A percentile compares a stretch with the other conserved stretches of the same genome.
Conservation (phyloP, 2,888 invertebrate genomes). For the Gymnosoma rotundatum region DNA sequence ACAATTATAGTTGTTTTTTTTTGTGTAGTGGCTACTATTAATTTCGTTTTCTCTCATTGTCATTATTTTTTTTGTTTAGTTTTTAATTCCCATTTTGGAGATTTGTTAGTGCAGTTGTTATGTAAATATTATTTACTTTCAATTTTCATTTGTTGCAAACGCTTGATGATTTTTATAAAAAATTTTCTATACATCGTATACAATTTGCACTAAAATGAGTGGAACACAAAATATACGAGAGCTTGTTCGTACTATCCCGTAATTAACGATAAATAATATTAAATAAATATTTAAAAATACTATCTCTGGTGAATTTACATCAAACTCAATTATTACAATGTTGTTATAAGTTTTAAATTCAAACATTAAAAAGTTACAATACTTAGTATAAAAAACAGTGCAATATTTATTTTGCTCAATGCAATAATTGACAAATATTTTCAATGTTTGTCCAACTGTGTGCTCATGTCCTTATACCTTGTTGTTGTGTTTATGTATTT, state of each 20-base stretch:
- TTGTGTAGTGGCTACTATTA: conserved; percentile 45
- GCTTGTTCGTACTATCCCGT: conserved; percentile 13
- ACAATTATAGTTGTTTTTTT: conserved; percentile 42
- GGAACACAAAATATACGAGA: not conserved
- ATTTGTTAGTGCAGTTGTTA: conserved; percentile 9
- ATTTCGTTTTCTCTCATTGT: conserved; percentile 35
- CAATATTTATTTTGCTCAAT: no score
- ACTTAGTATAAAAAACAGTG: no score
- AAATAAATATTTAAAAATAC: conserved; percentile 26
- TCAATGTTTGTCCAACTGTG: no score
- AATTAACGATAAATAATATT: no score
- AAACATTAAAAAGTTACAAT: not conserved
- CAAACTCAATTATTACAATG: conserved; percentile 16
- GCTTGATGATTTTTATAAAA: conserved; percentile 51
- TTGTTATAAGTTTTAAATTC: conserved; percentile 63
- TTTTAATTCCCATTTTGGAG: conserved; percentile 30
- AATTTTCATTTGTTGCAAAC: not conserved
- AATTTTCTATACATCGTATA: conserved; percentile 24
- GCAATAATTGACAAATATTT: no score
- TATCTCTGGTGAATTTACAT: not conserved
- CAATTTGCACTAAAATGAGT: conserved; percentile 9
- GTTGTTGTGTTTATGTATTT: no score
- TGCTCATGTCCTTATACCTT: no score
- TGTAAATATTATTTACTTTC: not conserved
- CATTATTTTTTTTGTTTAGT: conserved; percentile 20